Conservation (phyloP, 2,113 vertebrate genomes). For the Aspidoscelis tigris region DNA sequence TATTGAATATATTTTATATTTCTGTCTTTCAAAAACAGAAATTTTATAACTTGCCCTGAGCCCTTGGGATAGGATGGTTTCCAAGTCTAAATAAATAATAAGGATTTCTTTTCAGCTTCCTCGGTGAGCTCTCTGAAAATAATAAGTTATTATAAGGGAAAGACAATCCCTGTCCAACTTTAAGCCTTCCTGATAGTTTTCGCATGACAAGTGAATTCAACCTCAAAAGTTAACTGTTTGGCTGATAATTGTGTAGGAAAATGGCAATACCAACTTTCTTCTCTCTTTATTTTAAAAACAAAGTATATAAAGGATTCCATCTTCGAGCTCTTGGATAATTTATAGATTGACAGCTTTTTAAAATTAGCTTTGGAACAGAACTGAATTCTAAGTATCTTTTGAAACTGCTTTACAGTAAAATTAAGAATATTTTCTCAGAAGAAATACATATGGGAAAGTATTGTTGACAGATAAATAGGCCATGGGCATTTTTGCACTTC, state of each 20-base stretch:
- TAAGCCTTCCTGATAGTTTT: conserved; percentile 55
- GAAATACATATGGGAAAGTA: background rate
- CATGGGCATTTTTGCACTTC: too few species aligned
- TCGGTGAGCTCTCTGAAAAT: conserved; percentile 46
- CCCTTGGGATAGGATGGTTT: background rate
- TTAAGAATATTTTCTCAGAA: background rate
- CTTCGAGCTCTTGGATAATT: conserved; percentile 37
- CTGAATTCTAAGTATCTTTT: background rate
- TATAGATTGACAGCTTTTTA: conserved; percentile 34
- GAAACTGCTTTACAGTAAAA: background rate
- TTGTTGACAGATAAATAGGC: background rate
- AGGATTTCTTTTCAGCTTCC: conserved; percentile 50
- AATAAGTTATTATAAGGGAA: conserved; percentile 36
- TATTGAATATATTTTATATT: conserved; percentile 15
- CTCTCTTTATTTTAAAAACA: conserved; percentile 63
- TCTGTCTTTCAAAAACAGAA: conserved; percentile 14
- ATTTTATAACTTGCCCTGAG: conserved; percentile 1
- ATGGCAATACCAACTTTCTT: conserved; percentile 31
- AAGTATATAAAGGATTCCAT: conserved; percentile 41
- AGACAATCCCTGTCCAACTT: conserved; percentile 44
- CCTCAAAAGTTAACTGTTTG: conserved; percentile 46
- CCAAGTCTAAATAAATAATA: conserved; percentile 24
- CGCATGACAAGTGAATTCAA: conserved; percentile 57
- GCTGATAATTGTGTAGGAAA: conserved; percentile 14
- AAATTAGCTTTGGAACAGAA: conserved; percentile 23